phyloP scores from a whole-genome alignment of 2,888 invertebrate genomes.

The Creontiades dilutus region DNA sequence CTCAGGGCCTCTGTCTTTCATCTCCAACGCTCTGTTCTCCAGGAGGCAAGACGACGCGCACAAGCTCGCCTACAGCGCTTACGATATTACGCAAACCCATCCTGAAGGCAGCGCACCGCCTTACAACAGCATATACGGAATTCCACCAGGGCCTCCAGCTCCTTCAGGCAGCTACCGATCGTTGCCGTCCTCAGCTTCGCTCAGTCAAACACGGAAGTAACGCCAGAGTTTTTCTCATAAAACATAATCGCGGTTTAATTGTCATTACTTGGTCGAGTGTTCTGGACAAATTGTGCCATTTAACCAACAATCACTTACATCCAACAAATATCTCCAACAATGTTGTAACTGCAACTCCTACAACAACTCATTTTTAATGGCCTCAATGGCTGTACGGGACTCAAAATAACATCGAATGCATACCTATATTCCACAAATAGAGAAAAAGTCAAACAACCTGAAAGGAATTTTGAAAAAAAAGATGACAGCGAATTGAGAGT shows the following conservation, averaged over 20 bases:
- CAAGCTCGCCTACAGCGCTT: slow-evolving; percentile 60
- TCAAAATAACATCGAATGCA: too few species aligned
- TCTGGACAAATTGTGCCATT: slow-evolving; percentile 60
- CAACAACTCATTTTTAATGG: too few species aligned
- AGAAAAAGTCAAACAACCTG: too few species aligned
- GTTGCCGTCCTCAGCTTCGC: slow-evolving; percentile 32
- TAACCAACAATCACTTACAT: neutral
- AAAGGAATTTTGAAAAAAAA: too few species aligned
- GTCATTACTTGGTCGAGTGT: slow-evolving; percentile 67
- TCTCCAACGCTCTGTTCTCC: slow-evolving; percentile 39
- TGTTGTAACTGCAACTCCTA: too few species aligned
- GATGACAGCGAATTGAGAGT: too few species aligned
- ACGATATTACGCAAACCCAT: neutral
- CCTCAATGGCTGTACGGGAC: too few species aligned
- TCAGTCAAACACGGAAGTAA: neutral
- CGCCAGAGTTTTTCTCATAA: slow-evolving; percentile 6
- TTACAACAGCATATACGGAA: slow-evolving; percentile 15
- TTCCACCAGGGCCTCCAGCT: neutral
- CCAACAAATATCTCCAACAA: too few species aligned
- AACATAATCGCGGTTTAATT: slow-evolving; percentile 28
- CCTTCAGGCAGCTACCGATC: neutral
- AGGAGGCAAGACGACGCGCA: slow-evolving; percentile 29
- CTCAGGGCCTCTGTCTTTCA: slow-evolving; percentile 39
- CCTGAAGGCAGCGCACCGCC: neutral
- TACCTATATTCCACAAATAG: too few species aligned